phyloP scores from a whole-genome alignment of 2,888 invertebrate genomes.

The Phaonia tiefii region DNA sequence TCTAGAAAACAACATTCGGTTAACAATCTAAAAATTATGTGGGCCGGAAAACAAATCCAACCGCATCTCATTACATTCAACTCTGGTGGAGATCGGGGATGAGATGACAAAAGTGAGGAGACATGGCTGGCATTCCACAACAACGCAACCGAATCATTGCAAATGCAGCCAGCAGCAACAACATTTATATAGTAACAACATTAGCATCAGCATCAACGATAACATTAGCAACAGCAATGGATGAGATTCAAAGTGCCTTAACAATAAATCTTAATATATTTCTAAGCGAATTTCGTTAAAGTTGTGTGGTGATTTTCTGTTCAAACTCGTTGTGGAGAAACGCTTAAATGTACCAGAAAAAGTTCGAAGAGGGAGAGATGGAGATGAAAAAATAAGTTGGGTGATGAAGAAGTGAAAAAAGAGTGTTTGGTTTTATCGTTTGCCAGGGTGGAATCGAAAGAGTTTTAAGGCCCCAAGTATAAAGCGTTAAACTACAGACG shows the following conservation, averaged over 20 bases:
- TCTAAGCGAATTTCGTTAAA: constrained; percentile 12
- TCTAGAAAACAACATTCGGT: too few relatives aligned
- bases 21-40: constrained; percentile 57
- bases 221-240: constrained; percentile 1
- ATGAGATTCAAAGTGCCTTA: constrained; percentile 12
- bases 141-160: constrained; percentile 34
- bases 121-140: constrained; percentile 37
- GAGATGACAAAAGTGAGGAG: too few relatives aligned
- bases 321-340: too few relatives aligned
- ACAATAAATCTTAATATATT: constrained; percentile 38
- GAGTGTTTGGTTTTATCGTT: too few relatives aligned
- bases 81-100: background rate
- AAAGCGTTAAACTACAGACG: too few relatives aligned
- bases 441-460: too few relatives aligned
- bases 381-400: too few relatives aligned
- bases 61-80: constrained; percentile 53
- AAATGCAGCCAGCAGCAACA: background rate
- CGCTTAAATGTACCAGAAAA: too few relatives aligned
- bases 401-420: too few relatives aligned
- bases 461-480: too few relatives aligned
- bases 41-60: constrained; percentile 62
- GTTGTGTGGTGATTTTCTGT: too few relatives aligned
- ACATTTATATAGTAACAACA: background rate
- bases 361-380: too few relatives aligned
- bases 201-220: background rate